Evolutionary conservation across 2,113 vertebrate species (phyloP).

Genomic region (Gadus chalcogrammus): DNA sequence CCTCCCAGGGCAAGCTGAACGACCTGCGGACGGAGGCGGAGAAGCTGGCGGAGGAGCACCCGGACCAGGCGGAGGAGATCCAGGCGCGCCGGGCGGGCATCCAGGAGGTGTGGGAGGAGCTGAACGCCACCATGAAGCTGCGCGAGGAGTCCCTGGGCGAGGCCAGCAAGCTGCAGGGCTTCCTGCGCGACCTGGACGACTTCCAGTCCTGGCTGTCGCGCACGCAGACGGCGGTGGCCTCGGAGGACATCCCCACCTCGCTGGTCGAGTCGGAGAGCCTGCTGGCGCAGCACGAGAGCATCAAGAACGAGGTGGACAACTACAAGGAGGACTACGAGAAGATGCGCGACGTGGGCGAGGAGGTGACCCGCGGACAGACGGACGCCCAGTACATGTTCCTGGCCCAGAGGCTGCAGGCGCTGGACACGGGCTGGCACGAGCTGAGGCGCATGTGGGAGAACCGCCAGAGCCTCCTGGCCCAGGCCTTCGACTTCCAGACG

Average conservation of each 20-base stretch:
- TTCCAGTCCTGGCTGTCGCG: conserved; percentile 92
- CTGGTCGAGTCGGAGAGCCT: conserved; percentile 83
- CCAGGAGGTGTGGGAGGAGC: conserved; percentile 84
- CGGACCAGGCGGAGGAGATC: conserved; percentile 77
- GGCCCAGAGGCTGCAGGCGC: conserved; percentile 84
- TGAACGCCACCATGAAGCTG: conserved; percentile 80
- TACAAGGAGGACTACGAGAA: conserved; percentile 86
- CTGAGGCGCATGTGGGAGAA: conserved; percentile 92
- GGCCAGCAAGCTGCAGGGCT: conserved; percentile 87
- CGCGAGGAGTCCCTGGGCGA: conserved; percentile 89
- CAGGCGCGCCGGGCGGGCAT: conserved; percentile 71
- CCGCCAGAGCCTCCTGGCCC: conserved; percentile 84
- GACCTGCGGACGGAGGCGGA: conserved; percentile 80
- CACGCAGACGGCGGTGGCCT: conserved; percentile 87
- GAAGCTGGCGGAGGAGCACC: conserved; percentile 77
- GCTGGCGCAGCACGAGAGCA: conserved; percentile 83
- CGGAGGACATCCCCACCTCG: conserved; percentile 86
- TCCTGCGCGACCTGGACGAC: conserved; percentile 87
- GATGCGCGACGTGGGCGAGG: conserved; percentile 81
- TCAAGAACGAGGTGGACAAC: conserved; percentile 90
- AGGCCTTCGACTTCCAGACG: conserved; percentile 86
- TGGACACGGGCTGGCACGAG: conserved; percentile 92
- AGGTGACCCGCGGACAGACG: conserved; percentile 85
- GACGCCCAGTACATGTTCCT: conserved; percentile 88
- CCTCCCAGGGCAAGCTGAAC: conserved; percentile 76